phyloP scores from a whole-genome alignment of 1,140 invertebrate genomes.

The Ptiloglossa arizonensis region DNA sequence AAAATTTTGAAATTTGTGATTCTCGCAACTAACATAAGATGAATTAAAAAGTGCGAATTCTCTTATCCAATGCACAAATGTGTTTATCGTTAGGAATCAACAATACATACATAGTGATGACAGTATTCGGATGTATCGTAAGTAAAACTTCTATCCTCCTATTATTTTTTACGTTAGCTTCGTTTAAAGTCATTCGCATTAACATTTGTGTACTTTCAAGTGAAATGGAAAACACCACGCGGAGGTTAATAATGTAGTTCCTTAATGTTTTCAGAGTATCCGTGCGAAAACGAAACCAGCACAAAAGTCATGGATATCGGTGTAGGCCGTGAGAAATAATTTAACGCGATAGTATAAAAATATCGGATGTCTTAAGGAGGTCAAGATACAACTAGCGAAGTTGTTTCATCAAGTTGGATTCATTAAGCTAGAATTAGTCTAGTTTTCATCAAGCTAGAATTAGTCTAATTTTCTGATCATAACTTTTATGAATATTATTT shows the following conservation, averaged over 20 bases:
- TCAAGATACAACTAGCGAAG: neutral
- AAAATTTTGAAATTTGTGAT: too few relatives aligned
- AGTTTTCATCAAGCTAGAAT: too few relatives aligned
- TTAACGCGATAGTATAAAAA: neutral
- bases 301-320: slow-evolving; percentile 1
- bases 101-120: too few relatives aligned
- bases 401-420: neutral
- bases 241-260: neutral
- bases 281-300: slow-evolving; percentile 3
- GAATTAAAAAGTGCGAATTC: too few relatives aligned
- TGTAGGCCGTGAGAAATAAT: neutral
- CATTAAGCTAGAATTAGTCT: too few relatives aligned
- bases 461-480: too few relatives aligned
- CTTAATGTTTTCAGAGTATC: neutral
- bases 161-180: neutral
- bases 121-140: too few relatives aligned
- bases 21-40: too few relatives aligned
- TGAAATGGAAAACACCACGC: neutral
- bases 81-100: neutral
- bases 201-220: neutral
- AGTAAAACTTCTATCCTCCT: too few relatives aligned
- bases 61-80: too few relatives aligned
- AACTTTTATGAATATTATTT: too few relatives aligned
- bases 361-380: neutral
- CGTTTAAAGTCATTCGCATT: neutral